phyloP scores from a whole-genome alignment of 2,113 vertebrate species.

The Axis porcinus region DNA sequence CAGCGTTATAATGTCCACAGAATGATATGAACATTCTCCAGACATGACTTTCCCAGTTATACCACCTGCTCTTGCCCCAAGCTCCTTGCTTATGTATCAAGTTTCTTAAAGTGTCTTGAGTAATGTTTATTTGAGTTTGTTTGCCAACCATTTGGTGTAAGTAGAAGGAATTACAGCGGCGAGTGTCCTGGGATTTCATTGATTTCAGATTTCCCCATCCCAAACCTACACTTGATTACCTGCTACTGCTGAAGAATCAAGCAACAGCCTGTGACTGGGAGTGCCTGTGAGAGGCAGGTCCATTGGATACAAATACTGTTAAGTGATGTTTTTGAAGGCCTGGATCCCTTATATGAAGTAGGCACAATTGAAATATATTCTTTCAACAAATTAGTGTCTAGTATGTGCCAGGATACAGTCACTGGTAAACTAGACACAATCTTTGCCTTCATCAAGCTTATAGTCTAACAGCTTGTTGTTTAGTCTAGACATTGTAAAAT shows the following conservation, averaged over 20 bases:
- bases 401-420: background rate
- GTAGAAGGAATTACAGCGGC: background rate
- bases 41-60: background rate
- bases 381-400: conserved; percentile 6
- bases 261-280: background rate
- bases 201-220: background rate
- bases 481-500: conserved; percentile 27
- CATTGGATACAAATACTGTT: background rate
- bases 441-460: background rate
- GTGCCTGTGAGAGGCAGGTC: background rate
- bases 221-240: background rate
- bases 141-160: background rate
- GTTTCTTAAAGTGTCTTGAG: background rate
- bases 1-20: background rate
- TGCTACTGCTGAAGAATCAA: background rate
- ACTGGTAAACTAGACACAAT: background rate
- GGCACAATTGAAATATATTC: conserved; percentile 28
- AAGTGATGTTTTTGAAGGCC: background rate
- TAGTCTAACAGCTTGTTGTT: background rate
- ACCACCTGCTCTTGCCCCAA: background rate
- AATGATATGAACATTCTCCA: background rate
- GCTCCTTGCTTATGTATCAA: background rate
- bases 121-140: background rate
- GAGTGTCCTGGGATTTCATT: background rate
- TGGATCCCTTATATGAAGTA: background rate